Percentiles rank a stretch among this genome's conserved stretches.
These are phyloP conservation scores for Gavialis gangeticus DNA, from an alignment of 2,113 vertebrate species.

Conservation along the genomic window DNA sequence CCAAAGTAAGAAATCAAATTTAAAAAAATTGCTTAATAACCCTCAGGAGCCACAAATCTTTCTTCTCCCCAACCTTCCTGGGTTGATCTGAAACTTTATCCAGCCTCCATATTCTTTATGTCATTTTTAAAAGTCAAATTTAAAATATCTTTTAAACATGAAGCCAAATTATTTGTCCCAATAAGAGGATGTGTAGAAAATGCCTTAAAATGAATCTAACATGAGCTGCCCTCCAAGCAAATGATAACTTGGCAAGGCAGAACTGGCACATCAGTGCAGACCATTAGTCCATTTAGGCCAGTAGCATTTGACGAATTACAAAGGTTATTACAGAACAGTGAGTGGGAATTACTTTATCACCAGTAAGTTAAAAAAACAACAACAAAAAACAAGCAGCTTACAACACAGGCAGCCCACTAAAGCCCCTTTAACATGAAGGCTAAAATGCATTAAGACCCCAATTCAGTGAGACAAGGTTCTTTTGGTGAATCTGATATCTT, in stretches of 20 bases:
- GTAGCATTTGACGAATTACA: constrained; percentile 54
- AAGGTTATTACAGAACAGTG: constrained; percentile 62
- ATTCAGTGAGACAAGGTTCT: constrained; percentile 33
- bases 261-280: constrained; percentile 45
- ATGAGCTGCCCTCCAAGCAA: neutral
- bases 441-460: constrained; percentile 38
- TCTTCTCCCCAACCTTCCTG: neutral
- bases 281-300: constrained; percentile 51
- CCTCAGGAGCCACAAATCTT: rapidly evolving
- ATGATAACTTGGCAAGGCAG: constrained; percentile 33
- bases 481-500: too few species aligned
- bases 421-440: neutral
- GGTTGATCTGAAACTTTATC: neutral
- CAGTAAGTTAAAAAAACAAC: constrained; percentile 31
- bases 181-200: neutral
- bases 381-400: too few species aligned
- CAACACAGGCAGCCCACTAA: neutral
- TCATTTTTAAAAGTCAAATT: neutral
- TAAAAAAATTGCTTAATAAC: neutral
- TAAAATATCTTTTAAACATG: neutral
- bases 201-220: neutral
- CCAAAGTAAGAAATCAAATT: neutral
- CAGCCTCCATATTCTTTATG: neutral
- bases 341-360: constrained; percentile 54
- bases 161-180: neutral